Evolutionary conservation across 1,140 invertebrate genomes (phyloP).

Genomic region (Antheraea pernyi): DNA sequence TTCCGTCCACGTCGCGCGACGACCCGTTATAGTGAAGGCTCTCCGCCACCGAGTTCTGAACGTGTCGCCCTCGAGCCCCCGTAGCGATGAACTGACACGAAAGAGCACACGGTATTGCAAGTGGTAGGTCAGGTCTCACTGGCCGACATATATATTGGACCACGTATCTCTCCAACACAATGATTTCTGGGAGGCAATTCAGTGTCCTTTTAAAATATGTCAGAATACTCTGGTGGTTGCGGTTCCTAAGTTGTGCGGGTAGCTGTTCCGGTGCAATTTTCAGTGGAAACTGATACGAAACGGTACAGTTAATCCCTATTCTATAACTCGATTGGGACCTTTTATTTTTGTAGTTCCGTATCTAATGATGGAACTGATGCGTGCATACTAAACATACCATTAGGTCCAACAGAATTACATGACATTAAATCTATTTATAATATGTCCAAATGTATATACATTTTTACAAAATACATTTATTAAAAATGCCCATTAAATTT

Average conservation of each 20-base stretch:
- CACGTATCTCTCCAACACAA: no score
- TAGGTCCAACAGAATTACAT: not conserved
- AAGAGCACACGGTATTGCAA: no score
- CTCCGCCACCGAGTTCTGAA: slow-evolving; percentile 38
- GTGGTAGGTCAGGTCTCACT: no score
- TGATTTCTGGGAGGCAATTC: not conserved
- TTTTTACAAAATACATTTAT: no score
- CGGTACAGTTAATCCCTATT: not conserved
- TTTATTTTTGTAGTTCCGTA: not conserved
- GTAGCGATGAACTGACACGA: no score
- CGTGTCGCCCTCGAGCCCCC: slow-evolving; percentile 4
- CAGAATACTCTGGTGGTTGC: not conserved
- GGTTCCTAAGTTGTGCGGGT: not conserved
- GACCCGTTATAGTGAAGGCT: slow-evolving; percentile 60
- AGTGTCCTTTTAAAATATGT: not conserved
- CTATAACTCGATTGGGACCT: not conserved
- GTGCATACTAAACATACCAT: no score
- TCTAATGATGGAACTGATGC: not conserved
- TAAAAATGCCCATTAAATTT: no score
- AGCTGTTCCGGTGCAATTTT: not conserved
- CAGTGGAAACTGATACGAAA: no score
- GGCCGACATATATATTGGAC: no score
- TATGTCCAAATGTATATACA: not conserved
- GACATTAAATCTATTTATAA: not conserved
- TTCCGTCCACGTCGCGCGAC: slow-evolving; percentile 36